phyloP scores from a whole-genome alignment of 2,888 invertebrate species.

The Pseudococcus jackbeardsleyi region DNA sequence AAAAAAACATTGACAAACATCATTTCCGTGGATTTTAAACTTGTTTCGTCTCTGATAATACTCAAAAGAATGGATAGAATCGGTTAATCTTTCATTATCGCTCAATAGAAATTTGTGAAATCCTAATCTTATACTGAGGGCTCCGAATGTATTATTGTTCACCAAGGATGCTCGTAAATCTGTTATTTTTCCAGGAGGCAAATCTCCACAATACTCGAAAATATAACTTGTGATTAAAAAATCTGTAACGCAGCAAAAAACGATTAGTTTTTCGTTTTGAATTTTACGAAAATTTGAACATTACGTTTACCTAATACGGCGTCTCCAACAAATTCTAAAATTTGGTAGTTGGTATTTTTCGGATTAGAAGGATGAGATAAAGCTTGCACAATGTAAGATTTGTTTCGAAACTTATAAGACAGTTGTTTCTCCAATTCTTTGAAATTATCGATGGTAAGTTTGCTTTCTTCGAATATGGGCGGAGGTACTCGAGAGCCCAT shows the following conservation, averaged over 20 bases:
- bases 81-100: conserved; percentile 72
- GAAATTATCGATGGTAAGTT: not conserved
- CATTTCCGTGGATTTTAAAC: conserved; percentile 75
- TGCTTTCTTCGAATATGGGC: not conserved
- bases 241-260: conserved; percentile 72
- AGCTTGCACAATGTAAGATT: conserved; percentile 87
- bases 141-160: conserved; percentile 95
- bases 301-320: conserved; percentile 77
- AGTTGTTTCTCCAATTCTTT: conserved; percentile 76
- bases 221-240: conserved; percentile 90
- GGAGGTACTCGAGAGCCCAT: not conserved
- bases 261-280: too few species aligned
- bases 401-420: conserved; percentile 84
- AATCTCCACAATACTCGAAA: conserved; percentile 79
- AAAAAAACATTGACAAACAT: conserved; percentile 70
- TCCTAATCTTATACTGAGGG: conserved; percentile 86
- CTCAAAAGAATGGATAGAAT: conserved; percentile 76
- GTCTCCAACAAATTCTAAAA: conserved; percentile 93
- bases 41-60: conserved; percentile 76
- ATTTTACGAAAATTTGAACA: too few species aligned
- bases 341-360: conserved; percentile 83
- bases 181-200: conserved; percentile 89
- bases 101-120: conserved; percentile 79
- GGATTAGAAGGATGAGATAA: conserved; percentile 87
- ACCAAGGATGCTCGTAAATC: conserved; percentile 95